Evolutionary conservation across 2,113 vertebrate genomes (phyloP).

Genomic region (Spilogale gracilis): DNA sequence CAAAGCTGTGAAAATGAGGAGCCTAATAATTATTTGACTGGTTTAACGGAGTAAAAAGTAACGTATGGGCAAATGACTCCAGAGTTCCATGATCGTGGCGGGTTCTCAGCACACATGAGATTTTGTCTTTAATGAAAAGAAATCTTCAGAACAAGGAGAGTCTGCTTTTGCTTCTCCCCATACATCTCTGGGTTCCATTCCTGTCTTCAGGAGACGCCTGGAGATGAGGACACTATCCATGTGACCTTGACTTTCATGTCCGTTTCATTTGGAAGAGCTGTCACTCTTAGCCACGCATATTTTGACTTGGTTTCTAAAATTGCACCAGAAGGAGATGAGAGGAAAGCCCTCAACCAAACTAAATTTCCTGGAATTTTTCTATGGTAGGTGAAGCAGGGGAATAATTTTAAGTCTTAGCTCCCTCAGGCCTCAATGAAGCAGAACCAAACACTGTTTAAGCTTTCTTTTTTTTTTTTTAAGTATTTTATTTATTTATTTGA

Average conservation of each 20-base stretch:
- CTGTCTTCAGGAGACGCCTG: background rate
- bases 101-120: background rate
- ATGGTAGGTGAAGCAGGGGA: background rate
- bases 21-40: background rate
- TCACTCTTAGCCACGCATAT: background rate
- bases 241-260: background rate
- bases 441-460: background rate
- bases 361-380: slow-evolving; percentile 11
- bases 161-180: background rate
- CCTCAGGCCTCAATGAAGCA: background rate
- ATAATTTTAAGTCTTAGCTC: slow-evolving; percentile 2
- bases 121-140: background rate
- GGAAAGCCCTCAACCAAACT: background rate
- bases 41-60: background rate
- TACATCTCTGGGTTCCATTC: background rate
- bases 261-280: background rate
- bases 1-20: background rate
- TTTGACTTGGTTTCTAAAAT: background rate
- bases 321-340: background rate
- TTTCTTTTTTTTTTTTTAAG: no score
- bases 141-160: background rate
- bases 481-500: no score
- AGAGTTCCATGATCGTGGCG: background rate
- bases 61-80: background rate
- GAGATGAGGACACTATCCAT: background rate